Evolutionary conservation across 2,113 vertebrate genomes (phyloP).

Genomic region (Vidua macroura): DNA sequence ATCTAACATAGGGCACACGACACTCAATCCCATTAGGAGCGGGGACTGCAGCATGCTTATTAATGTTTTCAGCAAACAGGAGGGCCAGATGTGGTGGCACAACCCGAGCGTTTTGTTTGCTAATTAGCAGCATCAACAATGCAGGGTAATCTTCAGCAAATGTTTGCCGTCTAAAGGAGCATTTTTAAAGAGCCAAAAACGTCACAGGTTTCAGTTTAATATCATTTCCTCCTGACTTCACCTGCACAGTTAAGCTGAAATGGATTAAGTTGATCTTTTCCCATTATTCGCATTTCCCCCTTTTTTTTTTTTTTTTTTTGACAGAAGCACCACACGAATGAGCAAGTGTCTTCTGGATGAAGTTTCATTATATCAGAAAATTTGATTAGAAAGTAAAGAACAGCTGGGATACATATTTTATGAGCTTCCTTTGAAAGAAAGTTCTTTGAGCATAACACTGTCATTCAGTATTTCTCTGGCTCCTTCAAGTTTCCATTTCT

Average conservation of each 20-base stretch:
- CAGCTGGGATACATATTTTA: conserved; percentile 32
- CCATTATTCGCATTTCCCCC: neutral
- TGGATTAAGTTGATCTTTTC: conserved; percentile 39
- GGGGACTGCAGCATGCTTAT: neutral
- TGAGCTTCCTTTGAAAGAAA: conserved; percentile 1
- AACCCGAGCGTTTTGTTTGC: neutral
- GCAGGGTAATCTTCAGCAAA: neutral
- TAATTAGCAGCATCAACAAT: conserved; percentile 20
- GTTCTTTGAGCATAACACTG: neutral
- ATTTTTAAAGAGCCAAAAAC: neutral
- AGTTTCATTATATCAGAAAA: conserved; percentile 30
- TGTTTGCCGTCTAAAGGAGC: neutral
- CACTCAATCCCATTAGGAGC: neutral
- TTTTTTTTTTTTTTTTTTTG: neutral
- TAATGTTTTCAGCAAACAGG: neutral
- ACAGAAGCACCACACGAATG: neutral
- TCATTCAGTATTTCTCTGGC: neutral
- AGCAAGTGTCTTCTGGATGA: conserved; percentile 33
- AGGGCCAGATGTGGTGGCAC: neutral
- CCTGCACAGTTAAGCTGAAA: conserved; percentile 15
- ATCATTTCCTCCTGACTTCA: neutral
- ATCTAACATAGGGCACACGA: neutral
- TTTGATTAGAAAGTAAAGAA: conserved; percentile 46
- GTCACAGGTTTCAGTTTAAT: conserved; percentile 7
- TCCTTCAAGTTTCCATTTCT: neutral